Base-by-base conservation (phyloP, 2,113 vertebrate species). In the Trematocara variabile region DNA sequence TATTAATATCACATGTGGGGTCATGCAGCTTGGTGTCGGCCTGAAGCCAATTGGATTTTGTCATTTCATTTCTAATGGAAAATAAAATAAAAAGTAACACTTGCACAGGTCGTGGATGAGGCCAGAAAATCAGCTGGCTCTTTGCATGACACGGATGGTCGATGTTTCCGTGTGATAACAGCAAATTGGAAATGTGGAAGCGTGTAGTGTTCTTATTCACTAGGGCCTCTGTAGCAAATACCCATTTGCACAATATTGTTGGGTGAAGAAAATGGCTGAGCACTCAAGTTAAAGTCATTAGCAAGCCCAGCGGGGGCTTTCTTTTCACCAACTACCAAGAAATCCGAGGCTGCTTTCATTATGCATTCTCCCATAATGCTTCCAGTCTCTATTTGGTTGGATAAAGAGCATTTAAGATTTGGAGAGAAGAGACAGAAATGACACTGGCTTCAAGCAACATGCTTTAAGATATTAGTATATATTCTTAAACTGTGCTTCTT, bases 241-340 rank as follows among this genome's bases (percentile, higher is more conserved):
- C 3, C 50, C 79, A 93, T 94, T 95, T 93, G 91, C 93, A 95
- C 93, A 91, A 92, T 94, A 95, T 93, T 85, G 83, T 82, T 70
- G 77, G 34, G 25, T 77, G 53, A 82, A 60, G 56, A 88, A 91
- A 92, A 93, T 83, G 89, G 86, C 90, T 89, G 86, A 91, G 88
- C 87, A 85, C 89, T 91, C 85, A 92, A 90, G 86, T 94, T 93
- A 94, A 94, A 93, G 85, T 94, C 89, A 94, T 95, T 94, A 94
- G 85, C 60, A 82, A 92, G 77, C 90, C 89, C 91, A 89, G 90
- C 91, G 89, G 91, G 91, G 78, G 88, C 75, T 84, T 93, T 92
- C 89, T 58, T 93, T 89, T 89, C 85, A 82, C 87, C 80, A 84
- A 85, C 80, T 87, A 94, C 91, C 88, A 91, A 86, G 88, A 81